Conservation (phyloP, 2,797 vertebrate genomes). For the Centroberyx gerrardi region DNA sequence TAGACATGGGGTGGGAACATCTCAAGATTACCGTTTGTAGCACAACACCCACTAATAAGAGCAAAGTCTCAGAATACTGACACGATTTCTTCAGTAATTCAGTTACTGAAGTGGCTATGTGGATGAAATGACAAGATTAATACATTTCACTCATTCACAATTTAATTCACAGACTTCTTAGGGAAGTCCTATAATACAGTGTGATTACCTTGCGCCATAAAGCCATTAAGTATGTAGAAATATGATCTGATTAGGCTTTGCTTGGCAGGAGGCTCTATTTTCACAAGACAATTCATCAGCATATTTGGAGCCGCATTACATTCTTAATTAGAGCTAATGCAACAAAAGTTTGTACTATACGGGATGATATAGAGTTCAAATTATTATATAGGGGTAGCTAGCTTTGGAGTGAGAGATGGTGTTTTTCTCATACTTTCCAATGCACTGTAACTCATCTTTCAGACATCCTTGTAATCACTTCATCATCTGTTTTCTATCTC, state of each 20-base stretch:
- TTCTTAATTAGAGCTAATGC: conserved; percentile 21
- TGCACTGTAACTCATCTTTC: conserved; percentile 35
- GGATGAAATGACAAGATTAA: conserved; percentile 27
- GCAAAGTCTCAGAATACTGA: conserved; percentile 4
- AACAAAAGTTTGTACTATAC: conserved; percentile 6
- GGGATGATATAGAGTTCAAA: not conserved
- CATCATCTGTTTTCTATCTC: conserved; percentile 49
- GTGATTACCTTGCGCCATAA: conserved; percentile 26
- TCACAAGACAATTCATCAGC: conserved; percentile 10
- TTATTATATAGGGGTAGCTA: not conserved
- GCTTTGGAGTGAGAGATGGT: not conserved
- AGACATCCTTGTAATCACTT: conserved; percentile 38
- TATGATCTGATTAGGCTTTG: conserved; percentile 49
- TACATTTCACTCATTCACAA: conserved; percentile 35
- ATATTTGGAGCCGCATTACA: conserved; percentile 10
- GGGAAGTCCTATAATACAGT: conserved; percentile 12
- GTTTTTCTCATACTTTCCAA: conserved; percentile 20
- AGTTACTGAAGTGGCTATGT: not conserved
- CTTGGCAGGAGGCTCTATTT: conserved; percentile 8
- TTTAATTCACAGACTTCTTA: conserved; percentile 26
- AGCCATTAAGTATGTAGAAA: conserved; percentile 29
- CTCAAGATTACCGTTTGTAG: conserved; percentile 20
- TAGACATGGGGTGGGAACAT: conserved; percentile 18
- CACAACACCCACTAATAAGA: conserved; percentile 36
- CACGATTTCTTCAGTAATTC: conserved; percentile 8